Conservation (phyloP, 2,797 vertebrate genomes). For the Lophius americanus region DNA sequence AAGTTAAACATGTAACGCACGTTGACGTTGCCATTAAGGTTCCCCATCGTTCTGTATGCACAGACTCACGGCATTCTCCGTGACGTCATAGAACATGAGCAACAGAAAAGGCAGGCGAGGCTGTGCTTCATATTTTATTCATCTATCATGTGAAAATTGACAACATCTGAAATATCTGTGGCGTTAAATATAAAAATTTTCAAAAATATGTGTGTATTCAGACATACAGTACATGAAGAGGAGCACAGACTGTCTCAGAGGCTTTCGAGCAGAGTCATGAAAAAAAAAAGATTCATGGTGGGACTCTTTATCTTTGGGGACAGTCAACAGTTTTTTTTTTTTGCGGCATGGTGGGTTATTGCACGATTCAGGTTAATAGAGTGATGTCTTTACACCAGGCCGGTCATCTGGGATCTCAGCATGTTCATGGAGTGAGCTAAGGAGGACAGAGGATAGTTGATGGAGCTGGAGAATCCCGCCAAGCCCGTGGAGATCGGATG, state of each 20-base stretch:
- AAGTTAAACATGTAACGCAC: background rate
- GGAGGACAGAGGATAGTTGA: conserved; percentile 86
- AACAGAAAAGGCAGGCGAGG: conserved; percentile 19
- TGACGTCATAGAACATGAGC: background rate
- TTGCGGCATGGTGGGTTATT: conserved; percentile 64
- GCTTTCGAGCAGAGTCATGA: conserved; percentile 38
- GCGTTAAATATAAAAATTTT: conserved; percentile 77
- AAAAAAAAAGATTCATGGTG: conserved; percentile 16
- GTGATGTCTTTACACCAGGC: conserved; percentile 83
- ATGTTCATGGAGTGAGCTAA: conserved; percentile 89
- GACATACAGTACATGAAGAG: conserved; percentile 61
- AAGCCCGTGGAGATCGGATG: conserved; percentile 78
- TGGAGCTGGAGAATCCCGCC: conserved; percentile 79
- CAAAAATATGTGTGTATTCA: conserved; percentile 71
- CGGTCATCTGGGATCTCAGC: conserved; percentile 90
- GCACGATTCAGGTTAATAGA: conserved; percentile 56
- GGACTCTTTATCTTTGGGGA: conserved; percentile 63
- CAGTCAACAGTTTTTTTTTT: conserved; percentile 38
- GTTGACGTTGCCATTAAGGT: background rate
- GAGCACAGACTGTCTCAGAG: conserved; percentile 3
- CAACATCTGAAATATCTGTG: conserved; percentile 67
- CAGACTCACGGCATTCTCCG: background rate
- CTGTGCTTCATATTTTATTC: conserved; percentile 65
- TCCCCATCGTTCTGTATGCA: background rate
- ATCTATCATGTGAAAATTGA: conserved; percentile 69